Evolutionary conservation across 37 sponge, comb jelly and placozoan genomes (phyloP), one percentile per base, ranked within the genome.

Genomic region (Cliona cf. orientalis): DNA sequence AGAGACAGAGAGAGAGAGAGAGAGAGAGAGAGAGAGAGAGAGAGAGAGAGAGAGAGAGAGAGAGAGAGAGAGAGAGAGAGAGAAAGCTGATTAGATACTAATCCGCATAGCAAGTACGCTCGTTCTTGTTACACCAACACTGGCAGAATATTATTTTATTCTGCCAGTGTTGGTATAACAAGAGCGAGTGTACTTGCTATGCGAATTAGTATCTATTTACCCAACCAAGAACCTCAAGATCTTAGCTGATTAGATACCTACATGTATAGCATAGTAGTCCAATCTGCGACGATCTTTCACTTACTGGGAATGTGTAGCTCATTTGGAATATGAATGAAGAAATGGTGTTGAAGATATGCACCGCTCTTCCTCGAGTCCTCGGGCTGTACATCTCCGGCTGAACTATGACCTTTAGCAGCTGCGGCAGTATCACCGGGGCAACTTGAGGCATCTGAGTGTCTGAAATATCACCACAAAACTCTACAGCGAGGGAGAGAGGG

Each of bases 381-480:
- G 49, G 56, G 37, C 62, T 63, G 70, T 92, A 92, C 41, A 84
- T 58, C 43, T 87, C 75, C 0, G 58, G 53, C 5, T 79, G 35
- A 32, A 62, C 42, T 19, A 87, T 80, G 42, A 87, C 80, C 40
- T 79, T 74, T 17, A 87, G 84, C 34, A 92, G 85, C 28, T 87
- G 74, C 1, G 84, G 85, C 1, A 84, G 70, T 19, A 92, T 65
- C 31, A 84, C 59, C 42, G 80, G 84, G 5, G 81, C 80, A 9
- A 87, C 80, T 40, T 76, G 76, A 7, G 84, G 88, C 37, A 87
- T 2, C 43, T 92, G 88, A 4, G 45, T 49, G 72, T 87, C 88
- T 2, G 83, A 42, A 5, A 91, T 45, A n/a, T 91, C 91, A 11
- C 62, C 70, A 53, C 83, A 80, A 33, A 91, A 91, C 71, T 91